phyloP scores from a whole-genome alignment of 2,888 invertebrate genomes.

The Drosophila percnosoma region DNA sequence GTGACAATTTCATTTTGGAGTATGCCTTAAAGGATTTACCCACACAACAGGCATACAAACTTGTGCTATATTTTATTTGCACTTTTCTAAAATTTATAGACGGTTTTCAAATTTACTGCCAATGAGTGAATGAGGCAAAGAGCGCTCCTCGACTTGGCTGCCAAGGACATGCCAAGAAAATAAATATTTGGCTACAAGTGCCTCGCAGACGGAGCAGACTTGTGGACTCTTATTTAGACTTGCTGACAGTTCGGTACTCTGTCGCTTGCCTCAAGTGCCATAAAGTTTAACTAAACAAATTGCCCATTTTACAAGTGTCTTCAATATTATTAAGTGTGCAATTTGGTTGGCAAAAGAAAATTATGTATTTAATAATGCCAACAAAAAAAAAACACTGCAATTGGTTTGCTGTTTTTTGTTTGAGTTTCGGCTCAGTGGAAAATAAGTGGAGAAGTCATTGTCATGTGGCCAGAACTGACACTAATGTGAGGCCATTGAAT shows the following conservation, averaged over 20 bases:
- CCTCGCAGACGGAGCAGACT: conserved; percentile 3
- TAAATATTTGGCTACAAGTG: conserved; percentile 75
- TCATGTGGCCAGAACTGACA: conserved; percentile 60
- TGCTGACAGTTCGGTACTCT: conserved; percentile 28
- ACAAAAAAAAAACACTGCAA: conserved; percentile 4
- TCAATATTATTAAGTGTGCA: conserved; percentile 77
- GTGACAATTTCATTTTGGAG: conserved; percentile 72
- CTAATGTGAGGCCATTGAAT: conserved; percentile 53
- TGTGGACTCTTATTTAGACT: conserved; percentile 7
- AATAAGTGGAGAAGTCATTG: conserved; percentile 14
- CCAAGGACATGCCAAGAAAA: conserved; percentile 53
- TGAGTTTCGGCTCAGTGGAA: conserved; percentile 13
- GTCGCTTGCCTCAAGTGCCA: conserved; percentile 63
- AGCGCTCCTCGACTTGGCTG: conserved; percentile 14
- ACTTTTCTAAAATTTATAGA: conserved; percentile 78
- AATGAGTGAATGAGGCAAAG: conserved; percentile 32
- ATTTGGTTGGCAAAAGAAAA: conserved; percentile 50
- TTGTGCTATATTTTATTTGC: conserved; percentile 77
- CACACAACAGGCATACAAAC: conserved; percentile 49
- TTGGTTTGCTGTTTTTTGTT: conserved; percentile 20
- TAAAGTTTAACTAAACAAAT: conserved; percentile 80
- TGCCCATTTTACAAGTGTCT: conserved; percentile 80
- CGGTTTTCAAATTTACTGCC: conserved; percentile 73
- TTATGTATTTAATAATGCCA: conserved; percentile 21
- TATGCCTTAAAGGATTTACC: conserved; percentile 75